Evolutionary conservation across 2,797 vertebrate species (phyloP), one percentile per base, ranked within the genome.

Genomic region (Odontamblyopus rebecca): DNA sequence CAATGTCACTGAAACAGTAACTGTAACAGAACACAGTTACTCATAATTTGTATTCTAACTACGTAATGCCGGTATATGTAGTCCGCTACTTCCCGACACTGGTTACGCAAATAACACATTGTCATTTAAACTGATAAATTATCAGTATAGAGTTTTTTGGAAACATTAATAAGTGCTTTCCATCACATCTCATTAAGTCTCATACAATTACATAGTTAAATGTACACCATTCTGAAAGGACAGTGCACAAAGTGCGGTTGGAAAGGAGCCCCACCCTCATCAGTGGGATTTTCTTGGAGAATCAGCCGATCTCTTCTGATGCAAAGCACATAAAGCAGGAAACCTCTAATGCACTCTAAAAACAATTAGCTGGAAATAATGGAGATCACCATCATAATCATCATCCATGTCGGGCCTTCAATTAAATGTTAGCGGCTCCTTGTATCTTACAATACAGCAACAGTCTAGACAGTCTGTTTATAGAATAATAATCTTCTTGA

Each of bases 301-400:
- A 44, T 51, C 48, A 72, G 65, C 32, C 69, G 19, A 54, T 74
- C 41, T 15, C 74, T 65, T 53, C 61, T 76, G 65, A 86, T 5
- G 64, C 68, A 77, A 77, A 59, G 62, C 61, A 77, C 48, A 76
- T 27, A 16, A 82, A 81, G 79, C 18, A 61, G 74, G 75, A 73
- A 84, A 83, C 78, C 74, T 15, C 82, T 81, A 87, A 86, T 87
- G 86, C 69, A 82, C 57, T 66, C 74, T 75, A 62, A 75, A 88
- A 83, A 78, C 76, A 81, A 84, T 87, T 71, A 80, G 23, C 30
- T 27, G 48, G 44, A 74, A 75, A 76, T 72, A 61, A 63, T 32
- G 51, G 32, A 83, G 69, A 71, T 76, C n/a, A 54, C 16, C 27
- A 9, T 71, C 68, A 80, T 84, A 77, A 12, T 48, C 44, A 72